Percentiles rank a stretch among this genome's conserved stretches.
Conservation (phyloP, 2,888 invertebrate species). For the Apoda limacodes region DNA sequence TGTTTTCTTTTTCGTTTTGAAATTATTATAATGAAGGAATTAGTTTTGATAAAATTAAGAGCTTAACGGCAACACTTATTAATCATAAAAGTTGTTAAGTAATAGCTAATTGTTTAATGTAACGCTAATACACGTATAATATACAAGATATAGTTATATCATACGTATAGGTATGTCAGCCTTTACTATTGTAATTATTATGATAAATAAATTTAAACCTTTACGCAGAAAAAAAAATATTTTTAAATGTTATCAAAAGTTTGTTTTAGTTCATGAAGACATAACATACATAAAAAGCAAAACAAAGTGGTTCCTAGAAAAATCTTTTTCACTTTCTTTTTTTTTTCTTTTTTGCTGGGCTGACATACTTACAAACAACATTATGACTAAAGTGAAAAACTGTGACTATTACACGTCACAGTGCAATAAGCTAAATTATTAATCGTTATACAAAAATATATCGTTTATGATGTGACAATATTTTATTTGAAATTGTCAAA, state of each 20-base stretch:
- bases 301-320: too few relatives aligned
- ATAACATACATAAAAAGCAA: too few relatives aligned
- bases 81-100: slow-evolving; percentile 48
- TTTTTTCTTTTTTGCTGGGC: slow-evolving; percentile 19
- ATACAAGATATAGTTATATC: slow-evolving; percentile 56
- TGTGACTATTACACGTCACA: slow-evolving; percentile 41
- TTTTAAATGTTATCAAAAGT: too few relatives aligned
- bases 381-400: slow-evolving; percentile 52
- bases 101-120: slow-evolving; percentile 58
- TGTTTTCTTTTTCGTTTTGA: too few relatives aligned
- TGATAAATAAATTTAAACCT: too few relatives aligned
- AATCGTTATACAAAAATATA: slow-evolving; percentile 44
- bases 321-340: too few relatives aligned
- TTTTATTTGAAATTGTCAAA: slow-evolving; percentile 14
- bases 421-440: slow-evolving; percentile 49
- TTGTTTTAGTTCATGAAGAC: slow-evolving; percentile 1
- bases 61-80: too few relatives aligned
- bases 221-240: too few relatives aligned
- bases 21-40: slow-evolving; percentile 13
- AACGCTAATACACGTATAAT: slow-evolving; percentile 55
- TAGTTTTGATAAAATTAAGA: too few relatives aligned
- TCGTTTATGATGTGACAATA: slow-evolving; percentile 30
- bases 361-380: slow-evolving; percentile 42
- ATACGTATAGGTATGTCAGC: slow-evolving; percentile 52
- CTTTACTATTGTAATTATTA: too few relatives aligned